Conservation (phyloP, 1,140 invertebrate species). For the Drosophila sturtevanti region DNA sequence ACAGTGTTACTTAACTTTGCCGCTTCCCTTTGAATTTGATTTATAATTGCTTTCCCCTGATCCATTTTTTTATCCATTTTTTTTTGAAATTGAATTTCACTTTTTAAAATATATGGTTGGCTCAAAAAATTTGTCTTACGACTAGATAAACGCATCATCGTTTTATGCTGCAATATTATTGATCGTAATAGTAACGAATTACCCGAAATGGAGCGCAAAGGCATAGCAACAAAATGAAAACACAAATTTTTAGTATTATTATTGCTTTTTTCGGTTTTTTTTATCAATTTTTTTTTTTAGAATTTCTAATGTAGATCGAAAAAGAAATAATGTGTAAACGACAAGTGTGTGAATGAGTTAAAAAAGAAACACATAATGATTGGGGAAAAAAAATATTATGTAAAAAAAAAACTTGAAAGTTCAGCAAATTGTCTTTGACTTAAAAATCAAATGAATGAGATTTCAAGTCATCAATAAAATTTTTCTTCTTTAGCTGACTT, state of each 20-base stretch:
- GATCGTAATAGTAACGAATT: neutral
- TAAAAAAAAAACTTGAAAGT: neutral
- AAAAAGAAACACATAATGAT: neutral
- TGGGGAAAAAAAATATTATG: no score
- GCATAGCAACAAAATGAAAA: neutral
- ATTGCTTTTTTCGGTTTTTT: neutral
- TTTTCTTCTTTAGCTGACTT: conserved; percentile 50
- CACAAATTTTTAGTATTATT: neutral
- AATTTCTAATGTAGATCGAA: neutral
- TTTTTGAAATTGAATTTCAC: neutral
- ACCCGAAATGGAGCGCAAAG: neutral
- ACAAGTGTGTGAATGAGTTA: neutral
- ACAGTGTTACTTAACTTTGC: neutral
- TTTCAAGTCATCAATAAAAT: conserved; percentile 10
- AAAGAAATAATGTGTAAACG: neutral
- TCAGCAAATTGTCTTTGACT: neutral
- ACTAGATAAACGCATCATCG: neutral
- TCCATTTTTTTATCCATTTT: neutral
- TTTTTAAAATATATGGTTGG: neutral
- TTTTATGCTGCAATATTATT: neutral
- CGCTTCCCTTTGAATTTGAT: neutral
- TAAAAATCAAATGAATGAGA: neutral
- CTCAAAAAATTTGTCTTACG: neutral
- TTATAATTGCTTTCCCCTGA: neutral
- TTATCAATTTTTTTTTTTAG: neutral